A percentile compares a stretch with the other conserved stretches of the same genome.
These are phyloP conservation scores for Rhabdomys pumilio DNA, from an alignment of 2,797 vertebrate species.

Conservation along the genomic window DNA sequence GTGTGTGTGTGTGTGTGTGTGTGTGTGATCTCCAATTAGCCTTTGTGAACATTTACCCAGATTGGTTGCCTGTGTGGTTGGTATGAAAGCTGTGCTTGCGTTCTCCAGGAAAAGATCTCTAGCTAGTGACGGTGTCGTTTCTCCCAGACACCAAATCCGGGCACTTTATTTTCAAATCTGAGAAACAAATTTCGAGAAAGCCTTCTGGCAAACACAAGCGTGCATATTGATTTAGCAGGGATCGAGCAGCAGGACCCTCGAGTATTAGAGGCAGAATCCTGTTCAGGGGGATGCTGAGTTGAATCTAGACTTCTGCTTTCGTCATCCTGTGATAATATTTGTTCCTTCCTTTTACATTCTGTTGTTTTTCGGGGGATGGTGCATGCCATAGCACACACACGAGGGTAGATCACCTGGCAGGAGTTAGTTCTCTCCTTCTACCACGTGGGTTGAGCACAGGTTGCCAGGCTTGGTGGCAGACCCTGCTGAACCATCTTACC, in stretches of 20 bases:
- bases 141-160: background rate
- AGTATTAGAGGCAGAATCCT: background rate
- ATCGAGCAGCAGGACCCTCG: background rate
- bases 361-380: too few species aligned
- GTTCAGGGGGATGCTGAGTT: background rate
- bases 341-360: background rate
- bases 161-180: conserved; percentile 43
- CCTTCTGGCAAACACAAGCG: conserved; percentile 20
- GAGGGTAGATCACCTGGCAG: background rate
- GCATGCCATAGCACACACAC: too few species aligned
- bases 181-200: conserved; percentile 41
- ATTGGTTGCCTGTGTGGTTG: background rate
- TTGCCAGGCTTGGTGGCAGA: background rate
- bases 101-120: conserved; percentile 38
- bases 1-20: background rate
- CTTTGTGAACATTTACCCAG: background rate
- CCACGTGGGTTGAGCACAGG: background rate
- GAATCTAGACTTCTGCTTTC: background rate
- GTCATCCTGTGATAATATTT: background rate
- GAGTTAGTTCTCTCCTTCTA: background rate
- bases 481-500: background rate
- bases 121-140: background rate
- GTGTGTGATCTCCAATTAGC: background rate
- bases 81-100: background rate
- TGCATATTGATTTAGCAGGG: background rate